These are phyloP conservation scores for Vulpes vulpes DNA, from an alignment of 2,113 vertebrate species.

Conservation along the genomic window DNA sequence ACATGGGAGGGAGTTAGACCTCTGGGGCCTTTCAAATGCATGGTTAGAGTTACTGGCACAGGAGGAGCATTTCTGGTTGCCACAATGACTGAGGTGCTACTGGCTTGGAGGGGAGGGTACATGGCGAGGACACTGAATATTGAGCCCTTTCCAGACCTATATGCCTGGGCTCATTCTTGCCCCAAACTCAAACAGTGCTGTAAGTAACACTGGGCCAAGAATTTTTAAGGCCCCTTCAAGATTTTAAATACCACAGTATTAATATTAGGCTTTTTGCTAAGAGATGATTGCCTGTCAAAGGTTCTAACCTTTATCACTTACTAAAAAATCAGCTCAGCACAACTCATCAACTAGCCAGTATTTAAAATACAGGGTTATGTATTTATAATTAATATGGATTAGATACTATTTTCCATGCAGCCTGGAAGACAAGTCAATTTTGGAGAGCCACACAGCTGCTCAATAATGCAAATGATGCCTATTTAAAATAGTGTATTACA, in stretches of 20 bases:
- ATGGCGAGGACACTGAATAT: background rate
- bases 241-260: background rate
- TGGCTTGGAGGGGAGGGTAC: background rate
- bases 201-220: background rate
- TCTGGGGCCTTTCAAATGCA: background rate
- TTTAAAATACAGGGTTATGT: conserved; percentile 85
- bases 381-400: conserved; percentile 90
- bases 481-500: conserved; percentile 79
- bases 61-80: background rate
- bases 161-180: background rate
- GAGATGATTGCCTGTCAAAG: conserved; percentile 43
- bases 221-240: conserved; percentile 1
- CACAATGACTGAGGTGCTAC: background rate
- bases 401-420: conserved; percentile 87
- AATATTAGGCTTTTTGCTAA: conserved; percentile 36
- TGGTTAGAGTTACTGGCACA: background rate
- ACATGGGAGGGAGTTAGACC: background rate
- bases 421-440: conserved; percentile 85
- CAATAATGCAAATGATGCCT: conserved; percentile 87
- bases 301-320: conserved; percentile 82
- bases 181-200: background rate
- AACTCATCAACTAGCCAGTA: conserved; percentile 79
- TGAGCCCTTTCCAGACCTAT: background rate
- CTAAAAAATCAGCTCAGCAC: conserved; percentile 82
- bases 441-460: conserved; percentile 84